Conservation (phyloP, 2,797 vertebrate species). For the Gadopsis bispinosus region DNA sequence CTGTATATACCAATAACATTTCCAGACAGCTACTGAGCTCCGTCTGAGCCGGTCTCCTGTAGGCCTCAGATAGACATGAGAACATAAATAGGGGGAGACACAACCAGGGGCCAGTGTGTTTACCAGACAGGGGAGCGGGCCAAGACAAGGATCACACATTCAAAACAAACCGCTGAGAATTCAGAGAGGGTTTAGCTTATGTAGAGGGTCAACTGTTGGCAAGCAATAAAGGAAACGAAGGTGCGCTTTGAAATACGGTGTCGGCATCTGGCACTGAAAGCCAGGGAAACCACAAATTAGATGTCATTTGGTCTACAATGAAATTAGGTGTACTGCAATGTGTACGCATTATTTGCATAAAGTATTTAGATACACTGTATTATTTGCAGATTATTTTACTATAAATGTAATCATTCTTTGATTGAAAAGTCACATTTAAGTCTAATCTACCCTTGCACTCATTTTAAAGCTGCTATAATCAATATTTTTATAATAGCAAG, state of each 20-base stretch:
- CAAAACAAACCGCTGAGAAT: not conserved
- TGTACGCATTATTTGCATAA: not conserved
- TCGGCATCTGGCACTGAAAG: not conserved
- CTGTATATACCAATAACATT: not conserved
- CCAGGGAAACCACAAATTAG: not conserved
- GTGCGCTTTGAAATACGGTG: conserved; percentile 2
- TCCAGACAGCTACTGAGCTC: conserved; percentile 7
- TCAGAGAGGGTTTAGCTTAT: not conserved
- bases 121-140: conserved; percentile 11
- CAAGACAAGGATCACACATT: not conserved
- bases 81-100: conserved; percentile 43
- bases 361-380: not conserved
- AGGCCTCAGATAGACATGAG: conserved; percentile 18
- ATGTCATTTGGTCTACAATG: not conserved
- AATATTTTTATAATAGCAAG: not conserved
- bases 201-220: not conserved
- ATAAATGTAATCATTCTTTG: not conserved
- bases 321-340: not conserved
- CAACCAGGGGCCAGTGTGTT: conserved; percentile 30
- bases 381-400: not conserved
- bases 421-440: not conserved
- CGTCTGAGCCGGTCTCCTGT: not conserved
- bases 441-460: not conserved
- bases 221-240: conserved; percentile 3
- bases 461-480: not conserved